These are phyloP conservation scores for Athene cunicularia DNA, from an alignment of 2,113 vertebrate genomes.

Conservation along the genomic window DNA sequence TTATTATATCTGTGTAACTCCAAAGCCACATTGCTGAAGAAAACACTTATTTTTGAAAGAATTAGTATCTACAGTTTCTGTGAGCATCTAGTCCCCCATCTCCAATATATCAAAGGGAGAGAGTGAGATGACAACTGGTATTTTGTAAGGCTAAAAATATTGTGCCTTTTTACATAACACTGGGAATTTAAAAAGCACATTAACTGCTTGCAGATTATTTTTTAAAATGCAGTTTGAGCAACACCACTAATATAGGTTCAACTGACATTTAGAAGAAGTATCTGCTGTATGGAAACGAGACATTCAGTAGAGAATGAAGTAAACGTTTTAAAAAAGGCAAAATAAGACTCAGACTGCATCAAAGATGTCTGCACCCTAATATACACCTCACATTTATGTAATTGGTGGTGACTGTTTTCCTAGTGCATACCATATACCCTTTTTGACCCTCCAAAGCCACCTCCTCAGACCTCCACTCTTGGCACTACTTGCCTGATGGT, in stretches of 20 bases:
- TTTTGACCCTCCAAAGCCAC: neutral
- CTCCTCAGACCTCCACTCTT: neutral
- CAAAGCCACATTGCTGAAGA: neutral
- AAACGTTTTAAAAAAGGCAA: neutral
- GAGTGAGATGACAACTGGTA: conserved; percentile 55
- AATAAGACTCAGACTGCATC: neutral
- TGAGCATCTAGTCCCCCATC: neutral
- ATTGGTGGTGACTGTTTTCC: neutral
- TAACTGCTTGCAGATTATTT: conserved; percentile 50
- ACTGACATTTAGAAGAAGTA: conserved; percentile 40
- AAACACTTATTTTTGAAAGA: neutral
- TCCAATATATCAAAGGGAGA: conserved; percentile 10
- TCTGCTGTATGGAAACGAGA: conserved; percentile 23
- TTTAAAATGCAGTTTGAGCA: conserved; percentile 61
- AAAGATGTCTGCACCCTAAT: neutral
- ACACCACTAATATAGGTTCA: conserved; percentile 9
- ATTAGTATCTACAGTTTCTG: neutral
- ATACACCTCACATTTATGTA: neutral
- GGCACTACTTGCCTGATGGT: neutral
- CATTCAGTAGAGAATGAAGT: neutral
- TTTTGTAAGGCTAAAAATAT: conserved; percentile 62
- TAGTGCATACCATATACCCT: neutral
- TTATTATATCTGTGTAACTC: neutral
- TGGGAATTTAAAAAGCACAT: conserved; percentile 41
- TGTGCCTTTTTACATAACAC: conserved; percentile 59